phyloP scores from a whole-genome alignment of 2,113 vertebrate genomes.

The Dipodomys merriami region DNA sequence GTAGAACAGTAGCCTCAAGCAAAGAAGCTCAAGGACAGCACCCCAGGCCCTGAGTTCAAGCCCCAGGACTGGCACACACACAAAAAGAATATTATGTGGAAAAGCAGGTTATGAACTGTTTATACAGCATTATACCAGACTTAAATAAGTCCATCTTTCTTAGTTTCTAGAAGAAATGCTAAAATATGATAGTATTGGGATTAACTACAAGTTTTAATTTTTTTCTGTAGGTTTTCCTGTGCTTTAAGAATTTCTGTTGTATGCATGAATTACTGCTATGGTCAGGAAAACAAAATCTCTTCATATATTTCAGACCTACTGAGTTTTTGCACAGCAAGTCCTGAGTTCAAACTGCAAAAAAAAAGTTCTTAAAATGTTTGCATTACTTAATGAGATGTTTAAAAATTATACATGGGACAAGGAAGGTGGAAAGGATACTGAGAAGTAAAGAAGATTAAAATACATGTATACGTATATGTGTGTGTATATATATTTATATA shows the following conservation, averaged over 20 bases:
- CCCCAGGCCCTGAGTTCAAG: no score
- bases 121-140: background rate
- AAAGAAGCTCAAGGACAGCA: no score
- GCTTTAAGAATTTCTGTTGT: constrained; percentile 3
- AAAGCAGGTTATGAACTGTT: background rate
- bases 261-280: background rate
- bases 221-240: constrained; percentile 49
- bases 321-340: no score
- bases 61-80: no score
- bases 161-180: constrained; percentile 21
- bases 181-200: background rate
- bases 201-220: constrained; percentile 62
- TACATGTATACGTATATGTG: no score
- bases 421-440: no score
- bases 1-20: no score
- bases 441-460: no score
- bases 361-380: background rate
- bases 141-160: constrained; percentile 10
- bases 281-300: constrained; percentile 39
- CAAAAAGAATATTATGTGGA: background rate
- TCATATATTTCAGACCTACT: constrained; percentile 41
- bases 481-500: no score
- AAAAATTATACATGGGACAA: background rate
- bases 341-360: no score
- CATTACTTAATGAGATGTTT: constrained; percentile 28